Evolutionary conservation across 2,113 vertebrate species (phyloP).

Genomic region (Tor tambroides): DNA sequence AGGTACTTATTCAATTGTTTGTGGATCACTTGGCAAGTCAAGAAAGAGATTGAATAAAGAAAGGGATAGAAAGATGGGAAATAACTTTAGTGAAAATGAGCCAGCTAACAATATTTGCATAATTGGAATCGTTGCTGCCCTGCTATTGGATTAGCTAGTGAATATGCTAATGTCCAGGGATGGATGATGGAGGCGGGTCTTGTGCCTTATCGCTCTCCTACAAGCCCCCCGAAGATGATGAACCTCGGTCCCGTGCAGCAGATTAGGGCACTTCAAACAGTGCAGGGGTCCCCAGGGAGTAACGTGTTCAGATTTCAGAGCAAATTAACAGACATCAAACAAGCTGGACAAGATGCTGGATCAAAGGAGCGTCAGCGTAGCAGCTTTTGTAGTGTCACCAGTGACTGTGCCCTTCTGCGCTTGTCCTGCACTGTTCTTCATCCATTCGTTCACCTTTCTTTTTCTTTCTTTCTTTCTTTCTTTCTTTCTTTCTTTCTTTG

Average conservation of each 20-base stretch:
- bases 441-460: too few relatives aligned
- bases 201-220: constrained; percentile 67
- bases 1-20: constrained; percentile 47
- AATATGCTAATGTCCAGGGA: constrained; percentile 66
- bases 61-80: constrained; percentile 27
- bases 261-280: constrained; percentile 69
- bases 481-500: too few relatives aligned
- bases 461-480: too few relatives aligned
- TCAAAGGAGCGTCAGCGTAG: constrained; percentile 64
- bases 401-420: constrained; percentile 57
- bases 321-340: constrained; percentile 75
- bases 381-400: constrained; percentile 30
- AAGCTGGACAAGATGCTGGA: constrained; percentile 56
- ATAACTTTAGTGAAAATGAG: constrained; percentile 6
- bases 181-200: constrained; percentile 5
- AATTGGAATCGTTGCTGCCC: constrained; percentile 56
- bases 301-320: constrained; percentile 71
- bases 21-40: constrained; percentile 36
- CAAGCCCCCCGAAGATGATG: constrained; percentile 58
- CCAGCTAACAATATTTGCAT: constrained; percentile 47
- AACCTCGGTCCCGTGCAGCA: constrained; percentile 53
- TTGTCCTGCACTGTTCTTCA: constrained; percentile 51
- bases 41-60: constrained; percentile 29
- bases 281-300: constrained; percentile 64
- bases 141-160: constrained; percentile 55